Percentiles rank a stretch among this genome's conserved stretches.
phyloP scores from a whole-genome alignment of 2,797 vertebrate genomes.

The Anabas testudineus region DNA sequence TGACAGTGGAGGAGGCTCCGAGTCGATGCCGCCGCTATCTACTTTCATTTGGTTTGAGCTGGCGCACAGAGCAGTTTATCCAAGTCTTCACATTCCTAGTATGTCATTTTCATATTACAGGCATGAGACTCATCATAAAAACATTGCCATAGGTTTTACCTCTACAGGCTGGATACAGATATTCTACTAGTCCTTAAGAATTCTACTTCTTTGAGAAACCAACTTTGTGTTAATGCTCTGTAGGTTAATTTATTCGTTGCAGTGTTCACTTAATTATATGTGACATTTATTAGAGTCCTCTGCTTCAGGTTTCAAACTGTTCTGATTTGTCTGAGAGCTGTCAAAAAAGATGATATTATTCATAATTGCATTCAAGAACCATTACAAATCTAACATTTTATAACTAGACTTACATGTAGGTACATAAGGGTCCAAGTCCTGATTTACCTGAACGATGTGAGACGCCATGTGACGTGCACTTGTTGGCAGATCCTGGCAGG shows the following conservation, averaged over 20 bases:
- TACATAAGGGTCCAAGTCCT: too few species aligned
- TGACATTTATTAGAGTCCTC: background rate
- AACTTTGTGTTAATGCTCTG: slow-evolving; percentile 4
- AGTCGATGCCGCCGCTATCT: slow-evolving; percentile 72
- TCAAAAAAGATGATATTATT: background rate
- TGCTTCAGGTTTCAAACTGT: background rate
- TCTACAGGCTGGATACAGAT: slow-evolving; percentile 35
- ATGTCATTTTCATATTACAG: slow-evolving; percentile 75
- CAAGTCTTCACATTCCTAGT: slow-evolving; percentile 58
- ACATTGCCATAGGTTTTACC: slow-evolving; percentile 55
- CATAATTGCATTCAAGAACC: background rate
- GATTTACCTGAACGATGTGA: too few species aligned
- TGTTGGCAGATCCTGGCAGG: background rate
- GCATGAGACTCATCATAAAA: slow-evolving; percentile 55
- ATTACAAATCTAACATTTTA: background rate
- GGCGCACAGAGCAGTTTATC: slow-evolving; percentile 63
- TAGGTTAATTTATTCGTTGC: background rate
- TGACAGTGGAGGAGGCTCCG: slow-evolving; percentile 71
- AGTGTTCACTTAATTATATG: background rate
- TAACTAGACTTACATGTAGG: too few species aligned
- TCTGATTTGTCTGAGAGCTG: background rate
- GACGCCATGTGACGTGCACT: background rate
- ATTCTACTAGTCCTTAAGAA: background rate
- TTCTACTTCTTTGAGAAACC: slow-evolving; percentile 10
- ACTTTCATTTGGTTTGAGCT: slow-evolving; percentile 74